Conservation (phyloP, 2,113 vertebrate genomes). For the Mungos mungo region DNA sequence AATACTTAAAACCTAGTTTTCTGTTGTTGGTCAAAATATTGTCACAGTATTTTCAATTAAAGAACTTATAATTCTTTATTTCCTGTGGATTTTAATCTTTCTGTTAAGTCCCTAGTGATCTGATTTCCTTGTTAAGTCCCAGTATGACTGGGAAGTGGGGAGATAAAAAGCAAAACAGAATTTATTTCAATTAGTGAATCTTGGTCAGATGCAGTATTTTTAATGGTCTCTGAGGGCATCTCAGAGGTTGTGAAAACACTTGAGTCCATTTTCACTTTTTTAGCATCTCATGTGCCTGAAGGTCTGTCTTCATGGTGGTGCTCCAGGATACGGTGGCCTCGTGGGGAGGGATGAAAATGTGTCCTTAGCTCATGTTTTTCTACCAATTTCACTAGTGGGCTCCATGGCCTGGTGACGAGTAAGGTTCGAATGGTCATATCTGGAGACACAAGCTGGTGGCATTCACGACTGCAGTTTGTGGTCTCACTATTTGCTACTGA, state of each 20-base stretch:
- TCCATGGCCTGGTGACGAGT: background rate
- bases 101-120: background rate
- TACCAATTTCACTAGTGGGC: background rate
- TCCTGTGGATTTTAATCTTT: background rate
- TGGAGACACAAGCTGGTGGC: background rate
- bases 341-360: background rate
- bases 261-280: background rate
- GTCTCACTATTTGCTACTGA: background rate
- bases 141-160: background rate
- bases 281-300: fast-evolving
- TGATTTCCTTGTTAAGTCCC: background rate
- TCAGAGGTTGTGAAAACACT: background rate
- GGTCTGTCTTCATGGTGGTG: background rate
- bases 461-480: background rate
- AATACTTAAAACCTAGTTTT: background rate
- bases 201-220: background rate
- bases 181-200: background rate
- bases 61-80: background rate
- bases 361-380: background rate
- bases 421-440: background rate
- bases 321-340: background rate
- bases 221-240: background rate
- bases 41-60: background rate
- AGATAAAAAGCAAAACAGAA: background rate
- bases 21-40: background rate